Evolutionary conservation across 2,888 invertebrate genomes (phyloP), one percentile per base, ranked within the genome.

Genomic region (Trimorus sp.): DNA sequence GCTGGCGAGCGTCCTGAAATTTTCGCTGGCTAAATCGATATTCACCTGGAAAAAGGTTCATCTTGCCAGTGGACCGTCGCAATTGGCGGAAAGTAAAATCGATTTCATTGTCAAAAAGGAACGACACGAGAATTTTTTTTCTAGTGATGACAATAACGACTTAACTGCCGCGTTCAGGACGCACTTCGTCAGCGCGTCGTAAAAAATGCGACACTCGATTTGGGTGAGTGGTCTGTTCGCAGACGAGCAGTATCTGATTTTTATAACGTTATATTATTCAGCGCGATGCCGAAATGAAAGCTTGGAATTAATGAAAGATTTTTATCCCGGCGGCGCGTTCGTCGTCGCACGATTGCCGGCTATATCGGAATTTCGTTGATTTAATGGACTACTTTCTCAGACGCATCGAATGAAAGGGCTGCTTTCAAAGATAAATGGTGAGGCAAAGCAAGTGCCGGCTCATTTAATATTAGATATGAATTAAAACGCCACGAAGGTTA

Each of bases 201-300:
- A 26, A 26, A 26, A 26, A 26, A 26, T n/a, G 26, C 26, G 26
- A 26, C 26, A 26, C 26, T 26, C 26, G 26, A 26, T 26, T 26
- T 4, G 26, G 26, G 26, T 26, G 26, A 26, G 26, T 26, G 26
- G 26, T 3, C 26, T 26, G 26, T 26, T 26, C 26, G 26, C 26
- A 26, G 26, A 26, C 1, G 26, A 26, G 60, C n/a, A 51, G 40
- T 56, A 62, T 76, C 56, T 76, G 76, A 70, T 70, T 77, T 63
- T 77, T 77, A 77, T 77, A 63, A 77, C 63, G 58, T 65, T 70
- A 77, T 70, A 70, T 77, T 77, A 77, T 77, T 69, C 77, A 63
- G 15, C 11, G 54, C 40, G 62, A 69, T 63, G 69, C 58, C 69
- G n/a, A 63, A 70, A 63, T 58, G 77, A 76, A 76, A 69, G 69